phyloP scores from a whole-genome alignment of 2,113 vertebrate genomes.

The Callocephalon fimbriatum region DNA sequence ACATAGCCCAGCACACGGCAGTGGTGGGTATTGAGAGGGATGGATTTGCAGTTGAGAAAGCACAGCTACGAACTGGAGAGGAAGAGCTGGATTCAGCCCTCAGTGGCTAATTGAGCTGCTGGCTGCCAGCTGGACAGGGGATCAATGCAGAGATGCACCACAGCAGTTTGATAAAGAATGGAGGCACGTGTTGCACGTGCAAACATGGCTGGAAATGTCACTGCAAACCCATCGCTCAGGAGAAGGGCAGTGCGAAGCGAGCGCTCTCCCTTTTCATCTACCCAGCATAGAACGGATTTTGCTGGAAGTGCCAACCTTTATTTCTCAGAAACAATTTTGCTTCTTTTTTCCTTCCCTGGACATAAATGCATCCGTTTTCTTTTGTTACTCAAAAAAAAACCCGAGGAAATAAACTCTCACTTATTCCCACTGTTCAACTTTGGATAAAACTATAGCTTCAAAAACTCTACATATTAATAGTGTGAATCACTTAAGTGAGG shows the following conservation, averaged over 20 bases:
- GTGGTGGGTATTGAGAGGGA: accelerated
- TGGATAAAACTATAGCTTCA: neutral
- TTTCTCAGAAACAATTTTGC: neutral
- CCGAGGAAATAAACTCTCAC: neutral
- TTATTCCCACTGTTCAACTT: neutral
- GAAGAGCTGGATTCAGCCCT: neutral
- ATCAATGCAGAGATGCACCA: neutral
- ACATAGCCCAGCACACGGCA: accelerated
- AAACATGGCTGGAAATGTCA: neutral
- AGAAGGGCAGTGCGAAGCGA: neutral
- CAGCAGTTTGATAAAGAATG: neutral
- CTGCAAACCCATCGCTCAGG: neutral
- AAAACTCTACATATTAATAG: slow-evolving; percentile 59
- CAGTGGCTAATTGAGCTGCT: neutral
- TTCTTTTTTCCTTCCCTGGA: neutral
- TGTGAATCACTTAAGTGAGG: slow-evolving; percentile 68
- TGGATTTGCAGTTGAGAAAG: neutral
- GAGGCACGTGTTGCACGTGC: neutral
- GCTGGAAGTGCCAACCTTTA: neutral
- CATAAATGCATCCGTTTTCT: neutral
- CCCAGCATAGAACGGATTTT: neutral
- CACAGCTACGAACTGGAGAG: accelerated
- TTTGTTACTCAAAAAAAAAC: neutral
- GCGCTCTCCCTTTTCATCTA: neutral
- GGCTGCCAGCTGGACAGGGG: neutral